Evolutionary conservation across 1,140 invertebrate genomes (phyloP).

Genomic region (Meteorus sp.): DNA sequence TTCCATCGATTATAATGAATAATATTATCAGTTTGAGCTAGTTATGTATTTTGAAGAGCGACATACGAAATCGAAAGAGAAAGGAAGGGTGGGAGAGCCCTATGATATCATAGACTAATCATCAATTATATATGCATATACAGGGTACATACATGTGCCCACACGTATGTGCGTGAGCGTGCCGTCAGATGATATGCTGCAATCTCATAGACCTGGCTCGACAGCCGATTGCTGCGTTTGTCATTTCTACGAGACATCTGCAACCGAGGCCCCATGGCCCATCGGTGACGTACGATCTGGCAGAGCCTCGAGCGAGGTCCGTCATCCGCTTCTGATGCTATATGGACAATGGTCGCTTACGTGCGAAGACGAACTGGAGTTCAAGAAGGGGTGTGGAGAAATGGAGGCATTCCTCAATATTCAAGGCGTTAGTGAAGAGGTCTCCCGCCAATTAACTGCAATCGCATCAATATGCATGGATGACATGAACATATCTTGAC

Average conservation of each 20-base stretch:
- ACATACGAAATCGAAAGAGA: not conserved
- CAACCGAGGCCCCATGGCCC: constrained; percentile 28
- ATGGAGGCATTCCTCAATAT: constrained; percentile 30
- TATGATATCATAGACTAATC: too few species aligned
- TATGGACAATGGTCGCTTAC: constrained; percentile 31
- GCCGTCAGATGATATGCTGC: too few species aligned
- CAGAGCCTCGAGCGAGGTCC: constrained; percentile 4
- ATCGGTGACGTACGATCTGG: constrained; percentile 34
- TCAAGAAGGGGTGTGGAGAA: constrained; percentile 28
- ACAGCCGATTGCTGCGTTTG: constrained; percentile 44
- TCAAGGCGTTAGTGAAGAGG: constrained; percentile 31
- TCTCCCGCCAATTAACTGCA: constrained; percentile 34
- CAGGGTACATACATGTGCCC: not conserved
- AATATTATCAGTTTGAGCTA: too few species aligned
- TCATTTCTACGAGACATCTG: constrained; percentile 37
- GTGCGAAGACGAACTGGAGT: constrained; percentile 1
- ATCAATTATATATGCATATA: too few species aligned
- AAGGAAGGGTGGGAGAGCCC: not conserved
- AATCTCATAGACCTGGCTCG: constrained; percentile 33
- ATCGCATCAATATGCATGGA: too few species aligned
- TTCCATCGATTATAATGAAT: too few species aligned
- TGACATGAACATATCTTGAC: too few species aligned
- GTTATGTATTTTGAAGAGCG: too few species aligned
- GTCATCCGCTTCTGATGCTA: too few species aligned
- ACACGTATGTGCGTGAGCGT: too few species aligned